Conservation (phyloP, 2,113 vertebrate species). For the Ictalurus furcatus region DNA sequence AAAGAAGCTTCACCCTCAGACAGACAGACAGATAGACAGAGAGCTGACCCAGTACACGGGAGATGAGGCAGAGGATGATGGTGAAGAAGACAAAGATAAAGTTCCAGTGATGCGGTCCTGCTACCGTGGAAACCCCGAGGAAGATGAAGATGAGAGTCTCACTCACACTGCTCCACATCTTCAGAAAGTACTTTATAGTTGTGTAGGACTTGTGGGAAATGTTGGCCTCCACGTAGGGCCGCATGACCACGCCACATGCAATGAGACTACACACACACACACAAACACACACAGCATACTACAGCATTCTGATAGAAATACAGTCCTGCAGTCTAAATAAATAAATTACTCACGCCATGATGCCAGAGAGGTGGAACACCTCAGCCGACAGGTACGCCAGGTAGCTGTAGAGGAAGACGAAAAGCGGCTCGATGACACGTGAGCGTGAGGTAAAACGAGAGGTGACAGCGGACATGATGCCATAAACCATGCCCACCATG, state of each 20-base stretch:
- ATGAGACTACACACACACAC: slow-evolving; percentile 78
- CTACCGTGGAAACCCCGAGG: slow-evolving; percentile 92
- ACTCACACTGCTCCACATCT: slow-evolving; percentile 99
- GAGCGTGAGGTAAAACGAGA: slow-evolving; percentile 93
- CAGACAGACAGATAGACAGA: neutral
- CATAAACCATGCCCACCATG: slow-evolving; percentile 86
- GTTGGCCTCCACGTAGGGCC: slow-evolving; percentile 95
- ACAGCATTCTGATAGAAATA: neutral
- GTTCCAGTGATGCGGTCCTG: slow-evolving; percentile 90
- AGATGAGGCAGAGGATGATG: slow-evolving; percentile 86
- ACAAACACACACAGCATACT: neutral
- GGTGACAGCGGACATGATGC: slow-evolving; percentile 87
- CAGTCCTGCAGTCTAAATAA: neutral
- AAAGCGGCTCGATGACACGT: slow-evolving; percentile 95
- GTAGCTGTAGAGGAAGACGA: slow-evolving; percentile 98
- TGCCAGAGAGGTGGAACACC: slow-evolving; percentile 95
- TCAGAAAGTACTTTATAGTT: slow-evolving; percentile 96
- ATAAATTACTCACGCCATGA: slow-evolving; percentile 90
- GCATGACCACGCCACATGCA: slow-evolving; percentile 87
- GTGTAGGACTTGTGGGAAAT: slow-evolving; percentile 98
- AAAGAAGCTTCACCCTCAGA: neutral
- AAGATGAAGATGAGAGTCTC: slow-evolving; percentile 99
- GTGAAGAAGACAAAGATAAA: slow-evolving; percentile 91
- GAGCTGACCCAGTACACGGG: slow-evolving; percentile 84
- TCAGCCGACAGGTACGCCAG: slow-evolving; percentile 95